These are phyloP conservation scores for Dreissena rostriformis DNA, from an alignment of 1,140 invertebrate species.

Conservation along the genomic window DNA sequence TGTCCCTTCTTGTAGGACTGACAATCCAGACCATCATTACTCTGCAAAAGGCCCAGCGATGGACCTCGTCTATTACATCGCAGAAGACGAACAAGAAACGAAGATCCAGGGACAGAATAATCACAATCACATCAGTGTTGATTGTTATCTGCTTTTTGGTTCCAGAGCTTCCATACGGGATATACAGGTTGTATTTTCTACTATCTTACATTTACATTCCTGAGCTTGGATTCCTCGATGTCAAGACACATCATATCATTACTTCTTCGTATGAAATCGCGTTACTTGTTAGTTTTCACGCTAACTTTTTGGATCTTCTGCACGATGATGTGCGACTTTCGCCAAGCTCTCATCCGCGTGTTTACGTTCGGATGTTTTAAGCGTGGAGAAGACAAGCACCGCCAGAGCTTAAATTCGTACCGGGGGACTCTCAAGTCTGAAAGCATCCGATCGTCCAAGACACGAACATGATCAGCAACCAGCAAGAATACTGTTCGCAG, in stretches of 20 bases:
- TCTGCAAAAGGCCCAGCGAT: slow-evolving; percentile 2
- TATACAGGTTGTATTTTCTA: slow-evolving; percentile 29
- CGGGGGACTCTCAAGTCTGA: neutral
- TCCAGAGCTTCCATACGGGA: slow-evolving; percentile 41
- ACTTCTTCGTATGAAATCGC: slow-evolving; percentile 24
- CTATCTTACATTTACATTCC: neutral
- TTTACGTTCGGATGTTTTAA: slow-evolving; percentile 27
- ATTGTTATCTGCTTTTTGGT: slow-evolving; percentile 46
- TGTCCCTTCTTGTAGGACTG: slow-evolving; percentile 21
- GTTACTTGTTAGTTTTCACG: slow-evolving; percentile 21
- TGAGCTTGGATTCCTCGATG: neutral
- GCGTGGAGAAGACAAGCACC: neutral
- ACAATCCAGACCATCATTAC: slow-evolving; percentile 12
- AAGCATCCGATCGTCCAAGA: neutral
- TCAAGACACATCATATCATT: slow-evolving; percentile 9
- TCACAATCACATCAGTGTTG: slow-evolving; percentile 23
- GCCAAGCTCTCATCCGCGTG: neutral
- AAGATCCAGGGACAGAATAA: slow-evolving; percentile 26
- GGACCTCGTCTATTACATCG: slow-evolving; percentile 8
- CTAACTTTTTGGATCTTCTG: slow-evolving; percentile 56
- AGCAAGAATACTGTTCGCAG: slow-evolving; percentile 36
- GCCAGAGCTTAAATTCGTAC: neutral
- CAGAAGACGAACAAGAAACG: neutral
- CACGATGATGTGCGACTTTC: slow-evolving; percentile 51
- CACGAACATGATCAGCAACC: slow-evolving; percentile 10